Evolutionary conservation across 1,140 invertebrate genomes (phyloP).

Genomic region (Cardiocondyla obscurior): DNA sequence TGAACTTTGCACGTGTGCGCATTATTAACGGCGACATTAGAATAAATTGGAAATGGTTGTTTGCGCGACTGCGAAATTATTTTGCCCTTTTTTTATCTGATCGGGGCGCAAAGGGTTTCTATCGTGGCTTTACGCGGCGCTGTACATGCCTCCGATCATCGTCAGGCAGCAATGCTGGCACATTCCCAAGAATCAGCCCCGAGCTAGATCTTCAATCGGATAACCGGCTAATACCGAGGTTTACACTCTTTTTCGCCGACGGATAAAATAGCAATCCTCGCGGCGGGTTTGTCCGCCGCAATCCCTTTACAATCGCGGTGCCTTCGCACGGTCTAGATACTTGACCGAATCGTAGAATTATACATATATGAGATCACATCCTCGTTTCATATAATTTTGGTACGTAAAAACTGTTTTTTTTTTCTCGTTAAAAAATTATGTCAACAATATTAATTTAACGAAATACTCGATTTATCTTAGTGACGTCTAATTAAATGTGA

Average conservation of each 20-base stretch:
- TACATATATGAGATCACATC: slow-evolving; percentile 62
- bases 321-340: slow-evolving; percentile 40
- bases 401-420: too few species aligned
- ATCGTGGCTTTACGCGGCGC: slow-evolving; percentile 56
- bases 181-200: slow-evolving; percentile 61
- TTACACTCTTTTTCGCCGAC: slow-evolving; percentile 62
- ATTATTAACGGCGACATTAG: slow-evolving; percentile 25
- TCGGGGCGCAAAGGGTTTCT: slow-evolving; percentile 25
- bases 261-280: slow-evolving; percentile 59
- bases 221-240: slow-evolving; percentile 67
- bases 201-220: slow-evolving; percentile 63
- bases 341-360: slow-evolving; percentile 32
- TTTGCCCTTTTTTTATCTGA: slow-evolving; percentile 1
- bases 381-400: neutral
- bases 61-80: neutral
- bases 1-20: neutral
- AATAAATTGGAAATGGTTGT: slow-evolving; percentile 25
- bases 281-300: neutral
- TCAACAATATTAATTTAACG: neutral
- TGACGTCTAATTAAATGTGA: neutral
- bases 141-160: slow-evolving; percentile 59
- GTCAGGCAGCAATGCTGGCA: slow-evolving; percentile 51
- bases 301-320: neutral
- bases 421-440: too few species aligned
- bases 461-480: neutral